A percentile compares a stretch with the other conserved stretches of the same genome.
Evolutionary conservation across 2,797 vertebrate species (phyloP).

Genomic region (Sebastes alutus): DNA sequence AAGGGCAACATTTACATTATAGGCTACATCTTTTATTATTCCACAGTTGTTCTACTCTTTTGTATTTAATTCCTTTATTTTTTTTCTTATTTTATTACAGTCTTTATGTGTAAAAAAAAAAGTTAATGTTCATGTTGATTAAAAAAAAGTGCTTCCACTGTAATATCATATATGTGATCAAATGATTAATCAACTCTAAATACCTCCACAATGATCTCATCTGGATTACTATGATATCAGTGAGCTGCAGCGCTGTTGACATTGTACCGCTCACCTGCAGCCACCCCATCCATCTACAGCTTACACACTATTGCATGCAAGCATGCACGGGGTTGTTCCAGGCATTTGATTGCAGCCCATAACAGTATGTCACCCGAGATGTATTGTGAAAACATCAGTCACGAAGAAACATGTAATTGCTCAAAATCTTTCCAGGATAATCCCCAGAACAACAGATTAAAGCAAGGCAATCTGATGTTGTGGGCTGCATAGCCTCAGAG

Average conservation of each 20-base stretch:
- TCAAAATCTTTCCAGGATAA: constrained; percentile 67
- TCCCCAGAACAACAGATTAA: constrained; percentile 75
- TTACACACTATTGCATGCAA: neutral
- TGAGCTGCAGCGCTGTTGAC: constrained; percentile 56
- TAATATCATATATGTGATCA: neutral
- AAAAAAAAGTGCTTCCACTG: neutral
- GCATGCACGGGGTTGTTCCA: constrained; percentile 2
- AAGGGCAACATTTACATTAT: constrained; percentile 26
- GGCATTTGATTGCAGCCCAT: constrained; percentile 15
- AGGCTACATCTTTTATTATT: neutral
- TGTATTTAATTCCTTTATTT: neutral
- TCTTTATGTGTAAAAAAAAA: neutral
- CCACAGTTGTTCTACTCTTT: neutral
- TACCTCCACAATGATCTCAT: constrained; percentile 28
- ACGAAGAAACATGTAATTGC: constrained; percentile 60
- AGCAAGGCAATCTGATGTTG: constrained; percentile 59
- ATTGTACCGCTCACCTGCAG: constrained; percentile 53
- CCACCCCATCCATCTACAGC: constrained; percentile 8
- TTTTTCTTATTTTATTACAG: neutral
- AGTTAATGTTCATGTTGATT: neutral
- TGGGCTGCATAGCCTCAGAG: constrained; percentile 45
- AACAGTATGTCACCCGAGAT: constrained; percentile 11
- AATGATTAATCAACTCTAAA: neutral
- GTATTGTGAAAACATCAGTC: constrained; percentile 54
- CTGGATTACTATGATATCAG: constrained; percentile 45